Evolutionary conservation across 23 tunicate species (phyloP).

Genomic region (Ciona savignyi): DNA sequence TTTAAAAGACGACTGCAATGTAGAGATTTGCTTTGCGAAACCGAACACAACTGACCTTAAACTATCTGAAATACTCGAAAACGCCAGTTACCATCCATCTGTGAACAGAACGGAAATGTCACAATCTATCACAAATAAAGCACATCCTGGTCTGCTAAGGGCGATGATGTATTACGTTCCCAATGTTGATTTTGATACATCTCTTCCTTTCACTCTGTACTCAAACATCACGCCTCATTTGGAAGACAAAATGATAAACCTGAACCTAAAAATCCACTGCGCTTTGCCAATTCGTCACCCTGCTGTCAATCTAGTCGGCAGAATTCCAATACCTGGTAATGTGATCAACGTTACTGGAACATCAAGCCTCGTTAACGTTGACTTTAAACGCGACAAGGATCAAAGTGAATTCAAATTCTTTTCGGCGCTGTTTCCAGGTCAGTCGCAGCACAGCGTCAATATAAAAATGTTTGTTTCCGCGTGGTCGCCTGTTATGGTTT

Average conservation of each 20-base stretch:
- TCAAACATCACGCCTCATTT: neutral
- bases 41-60: too few species aligned
- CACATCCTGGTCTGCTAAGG: slow-evolving; percentile 15
- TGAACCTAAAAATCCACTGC: slow-evolving; percentile 34
- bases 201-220: slow-evolving; percentile 38
- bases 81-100: slow-evolving; percentile 19
- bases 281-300: slow-evolving; percentile 24
- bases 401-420: slow-evolving; percentile 7
- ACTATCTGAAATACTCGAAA: neutral
- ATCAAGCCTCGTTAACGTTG: slow-evolving; percentile 16
- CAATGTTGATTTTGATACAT: slow-evolving; percentile 3
- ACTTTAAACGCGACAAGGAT: slow-evolving; percentile 11
- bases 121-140: neutral
- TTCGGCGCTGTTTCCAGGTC: slow-evolving; percentile 29
- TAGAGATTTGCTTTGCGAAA: slow-evolving; percentile 9
- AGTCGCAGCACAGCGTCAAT: slow-evolving; percentile 20
- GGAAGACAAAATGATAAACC: too few species aligned
- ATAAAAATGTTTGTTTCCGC: slow-evolving; percentile 7
- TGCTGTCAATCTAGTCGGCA: slow-evolving; percentile 29
- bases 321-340: slow-evolving; percentile 12
- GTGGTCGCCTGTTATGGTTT: slow-evolving; percentile 27
- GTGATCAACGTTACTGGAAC: slow-evolving; percentile 15
- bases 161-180: slow-evolving; percentile 14
- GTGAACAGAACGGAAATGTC: slow-evolving; percentile 3
- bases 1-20: slow-evolving; percentile 4